These are phyloP conservation scores for Pygoscelis antarcticus DNA, from an alignment of 2,113 vertebrate genomes.

Conservation along the genomic window DNA sequence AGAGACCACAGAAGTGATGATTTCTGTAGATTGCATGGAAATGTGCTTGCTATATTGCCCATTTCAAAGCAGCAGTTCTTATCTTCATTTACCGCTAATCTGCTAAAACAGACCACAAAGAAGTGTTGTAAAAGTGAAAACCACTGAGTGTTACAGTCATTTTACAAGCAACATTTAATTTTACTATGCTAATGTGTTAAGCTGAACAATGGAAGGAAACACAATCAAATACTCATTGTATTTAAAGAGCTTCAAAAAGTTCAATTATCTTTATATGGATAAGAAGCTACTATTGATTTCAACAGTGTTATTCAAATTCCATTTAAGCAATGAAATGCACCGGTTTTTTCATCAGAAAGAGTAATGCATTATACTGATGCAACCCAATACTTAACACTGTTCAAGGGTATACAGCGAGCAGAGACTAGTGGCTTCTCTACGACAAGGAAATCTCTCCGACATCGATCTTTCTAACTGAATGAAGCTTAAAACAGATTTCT, in stretches of 20 bases:
- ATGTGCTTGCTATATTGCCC: neutral
- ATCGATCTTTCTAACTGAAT: neutral
- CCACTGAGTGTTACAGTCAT: neutral
- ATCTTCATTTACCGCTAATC: neutral
- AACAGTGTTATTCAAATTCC: constrained; percentile 40
- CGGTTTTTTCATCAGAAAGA: neutral
- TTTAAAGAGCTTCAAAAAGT: constrained; percentile 31
- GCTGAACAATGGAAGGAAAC: constrained; percentile 17
- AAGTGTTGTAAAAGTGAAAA: neutral
- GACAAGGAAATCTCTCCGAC: neutral
- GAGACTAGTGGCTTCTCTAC: neutral
- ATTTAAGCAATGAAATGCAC: constrained; percentile 17
- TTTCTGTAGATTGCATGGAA: rapidly evolving
- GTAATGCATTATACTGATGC: neutral
- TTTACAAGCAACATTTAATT: constrained; percentile 53
- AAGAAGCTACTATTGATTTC: constrained; percentile 50
- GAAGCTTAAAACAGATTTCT: neutral
- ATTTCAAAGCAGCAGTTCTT: neutral
- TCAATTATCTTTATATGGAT: constrained; percentile 45
- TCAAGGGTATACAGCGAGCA: neutral
- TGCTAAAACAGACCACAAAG: neutral
- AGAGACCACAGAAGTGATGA: neutral
- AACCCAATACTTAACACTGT: neutral
- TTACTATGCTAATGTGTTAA: neutral
- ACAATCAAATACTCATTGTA: constrained; percentile 41